A percentile compares a stretch with the other conserved stretches of the same genome.
Conservation (phyloP, 2,888 invertebrate species). For the Alitta virens region DNA sequence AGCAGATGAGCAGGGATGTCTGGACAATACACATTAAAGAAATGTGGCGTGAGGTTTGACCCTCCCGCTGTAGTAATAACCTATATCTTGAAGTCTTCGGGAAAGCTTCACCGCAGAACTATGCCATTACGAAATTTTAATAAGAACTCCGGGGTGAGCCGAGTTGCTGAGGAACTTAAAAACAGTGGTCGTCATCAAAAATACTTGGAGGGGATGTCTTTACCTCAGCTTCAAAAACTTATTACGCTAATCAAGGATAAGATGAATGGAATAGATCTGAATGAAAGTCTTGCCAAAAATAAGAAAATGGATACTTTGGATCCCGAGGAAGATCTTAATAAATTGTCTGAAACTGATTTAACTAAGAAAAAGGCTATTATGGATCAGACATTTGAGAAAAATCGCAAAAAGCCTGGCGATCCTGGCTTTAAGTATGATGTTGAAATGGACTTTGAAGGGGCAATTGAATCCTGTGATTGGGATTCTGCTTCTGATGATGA, state of each 20-base stretch:
- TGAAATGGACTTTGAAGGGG: constrained; percentile 55
- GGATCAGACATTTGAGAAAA: constrained; percentile 58
- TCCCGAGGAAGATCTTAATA: constrained; percentile 60
- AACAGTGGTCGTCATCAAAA: constrained; percentile 51
- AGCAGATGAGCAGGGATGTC: background rate
- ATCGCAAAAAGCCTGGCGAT: constrained; percentile 57
- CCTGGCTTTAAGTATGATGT: constrained; percentile 59
- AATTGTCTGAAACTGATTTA: constrained; percentile 55
- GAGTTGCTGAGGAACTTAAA: constrained; percentile 51
- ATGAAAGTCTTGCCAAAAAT: constrained; percentile 54
- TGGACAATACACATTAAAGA: constrained; percentile 26
- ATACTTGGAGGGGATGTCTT: constrained; percentile 53
- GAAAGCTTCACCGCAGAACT: constrained; percentile 38
- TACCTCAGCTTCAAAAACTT: constrained; percentile 57
- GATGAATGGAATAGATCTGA: constrained; percentile 54
- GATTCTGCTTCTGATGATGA: constrained; percentile 55
- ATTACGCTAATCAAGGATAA: constrained; percentile 58
- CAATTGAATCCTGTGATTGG: constrained; percentile 56
- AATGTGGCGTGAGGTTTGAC: constrained; percentile 55
- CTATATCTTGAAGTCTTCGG: constrained; percentile 31
- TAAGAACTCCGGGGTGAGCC: constrained; percentile 52
- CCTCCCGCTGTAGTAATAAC: constrained; percentile 54
- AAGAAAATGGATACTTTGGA: constrained; percentile 54
- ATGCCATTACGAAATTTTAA: constrained; percentile 60
- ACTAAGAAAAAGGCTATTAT: constrained; percentile 59